These are phyloP conservation scores for Dolichopus griseipennis DNA, from an alignment of 2,888 invertebrate genomes.

Conservation along the genomic window DNA sequence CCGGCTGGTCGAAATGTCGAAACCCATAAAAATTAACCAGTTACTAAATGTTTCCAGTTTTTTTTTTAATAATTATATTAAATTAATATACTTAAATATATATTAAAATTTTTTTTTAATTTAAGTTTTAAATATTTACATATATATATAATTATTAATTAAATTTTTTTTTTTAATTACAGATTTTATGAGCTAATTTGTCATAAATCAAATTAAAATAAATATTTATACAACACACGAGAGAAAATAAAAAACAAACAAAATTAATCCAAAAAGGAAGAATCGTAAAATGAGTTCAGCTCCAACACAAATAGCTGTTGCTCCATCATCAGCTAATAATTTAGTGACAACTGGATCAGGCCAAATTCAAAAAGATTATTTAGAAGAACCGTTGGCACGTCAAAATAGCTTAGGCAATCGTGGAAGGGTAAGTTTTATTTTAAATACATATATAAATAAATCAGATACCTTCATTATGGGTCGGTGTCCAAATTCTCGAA, in stretches of 20 bases:
- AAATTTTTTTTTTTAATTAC: not conserved
- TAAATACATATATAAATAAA: not conserved
- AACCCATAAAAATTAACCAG: too few species aligned
- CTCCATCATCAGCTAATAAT: conserved; percentile 39
- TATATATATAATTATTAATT: not conserved
- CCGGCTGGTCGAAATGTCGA: too few species aligned
- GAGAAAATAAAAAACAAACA: not conserved
- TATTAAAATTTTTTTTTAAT: too few species aligned
- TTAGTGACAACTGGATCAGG: conserved; percentile 27
- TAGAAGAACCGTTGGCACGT: conserved; percentile 36
- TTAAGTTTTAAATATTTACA: too few species aligned
- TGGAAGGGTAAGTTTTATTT: conserved; percentile 34
- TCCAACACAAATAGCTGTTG: conserved; percentile 43
- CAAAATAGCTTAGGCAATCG: conserved; percentile 42
- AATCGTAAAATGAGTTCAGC: conserved; percentile 38
- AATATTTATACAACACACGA: too few species aligned
- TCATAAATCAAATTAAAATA: not conserved
- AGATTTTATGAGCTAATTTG: conserved; percentile 8
- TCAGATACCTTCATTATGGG: not conserved
- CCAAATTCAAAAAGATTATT: conserved; percentile 32
- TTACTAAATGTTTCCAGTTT: too few species aligned
- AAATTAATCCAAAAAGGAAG: not conserved
- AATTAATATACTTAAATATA: too few species aligned
- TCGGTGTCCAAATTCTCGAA: not conserved
- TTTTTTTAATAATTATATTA: too few species aligned